A percentile compares a stretch with the other conserved stretches of the same genome.
Evolutionary conservation across 2,888 invertebrate genomes (phyloP).

Genomic region (Torymus texanus): DNA sequence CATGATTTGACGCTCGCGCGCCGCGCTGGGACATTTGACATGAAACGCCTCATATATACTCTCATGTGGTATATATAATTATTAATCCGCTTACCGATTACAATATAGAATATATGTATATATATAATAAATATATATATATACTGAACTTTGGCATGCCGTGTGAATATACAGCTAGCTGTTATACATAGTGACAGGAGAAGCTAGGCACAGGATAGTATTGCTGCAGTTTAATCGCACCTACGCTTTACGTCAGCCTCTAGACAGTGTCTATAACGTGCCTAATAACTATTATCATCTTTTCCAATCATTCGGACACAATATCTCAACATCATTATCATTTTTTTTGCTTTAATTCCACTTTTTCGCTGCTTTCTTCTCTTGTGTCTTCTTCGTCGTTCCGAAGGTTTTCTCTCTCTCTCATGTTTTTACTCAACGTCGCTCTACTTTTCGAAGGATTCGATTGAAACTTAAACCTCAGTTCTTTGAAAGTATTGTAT

Average conservation of each 20-base stretch:
- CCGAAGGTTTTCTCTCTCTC: background rate
- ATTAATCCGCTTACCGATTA: conserved; percentile 38
- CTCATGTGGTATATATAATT: conserved; percentile 27
- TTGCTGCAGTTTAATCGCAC: conserved; percentile 70
- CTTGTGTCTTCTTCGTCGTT: conserved; percentile 18
- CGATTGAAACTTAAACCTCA: conserved; percentile 1
- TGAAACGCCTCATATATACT: no score
- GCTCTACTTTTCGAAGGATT: conserved; percentile 29
- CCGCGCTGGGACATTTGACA: no score
- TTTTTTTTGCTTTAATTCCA: conserved; percentile 18
- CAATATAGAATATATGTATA: conserved; percentile 38
- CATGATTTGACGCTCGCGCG: no score
- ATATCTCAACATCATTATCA: background rate
- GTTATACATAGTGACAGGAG: conserved; percentile 76
- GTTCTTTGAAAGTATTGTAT: background rate
- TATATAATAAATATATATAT: conserved; percentile 35
- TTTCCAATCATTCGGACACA: conserved; percentile 29
- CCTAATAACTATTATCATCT: conserved; percentile 53
- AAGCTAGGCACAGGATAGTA: conserved; percentile 75
- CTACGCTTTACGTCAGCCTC: conserved; percentile 65
- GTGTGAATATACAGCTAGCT: conserved; percentile 74
- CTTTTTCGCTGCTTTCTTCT: conserved; percentile 26
- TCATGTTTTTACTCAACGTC: conserved; percentile 9
- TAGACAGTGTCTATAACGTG: conserved; percentile 57
- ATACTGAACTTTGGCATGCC: conserved; percentile 69